phyloP scores from a whole-genome alignment of 2,888 invertebrate genomes.

The Papilio elwesi region DNA sequence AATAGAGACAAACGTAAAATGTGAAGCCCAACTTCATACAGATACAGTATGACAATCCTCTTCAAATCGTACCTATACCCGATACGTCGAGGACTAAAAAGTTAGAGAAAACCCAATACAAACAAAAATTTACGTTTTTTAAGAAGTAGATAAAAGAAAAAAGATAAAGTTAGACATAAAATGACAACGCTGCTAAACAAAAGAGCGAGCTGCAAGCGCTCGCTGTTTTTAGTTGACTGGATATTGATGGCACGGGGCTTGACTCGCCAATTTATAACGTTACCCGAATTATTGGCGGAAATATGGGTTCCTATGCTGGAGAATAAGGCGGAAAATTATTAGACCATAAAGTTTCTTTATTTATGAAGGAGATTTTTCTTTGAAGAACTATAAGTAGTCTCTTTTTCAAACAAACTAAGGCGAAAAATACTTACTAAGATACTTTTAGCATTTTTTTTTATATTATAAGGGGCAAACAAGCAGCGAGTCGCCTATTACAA shows the following conservation, averaged over 20 bases:
- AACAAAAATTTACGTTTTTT: not conserved
- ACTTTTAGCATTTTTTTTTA: no score
- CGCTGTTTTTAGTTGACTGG: slow-evolving; percentile 60
- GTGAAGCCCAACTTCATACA: not conserved
- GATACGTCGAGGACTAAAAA: not conserved
- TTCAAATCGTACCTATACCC: not conserved
- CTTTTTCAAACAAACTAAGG: slow-evolving; percentile 6
- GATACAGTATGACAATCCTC: not conserved
- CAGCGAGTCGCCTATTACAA: no score
- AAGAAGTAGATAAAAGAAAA: slow-evolving; percentile 6
- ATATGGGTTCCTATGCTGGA: slow-evolving; percentile 58
- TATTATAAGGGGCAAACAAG: no score
- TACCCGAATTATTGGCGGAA: slow-evolving; percentile 82
- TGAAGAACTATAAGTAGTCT: not conserved
- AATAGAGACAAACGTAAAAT: not conserved
- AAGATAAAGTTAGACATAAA: slow-evolving; percentile 33
- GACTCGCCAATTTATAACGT: slow-evolving; percentile 79
- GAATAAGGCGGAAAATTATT: slow-evolving; percentile 32
- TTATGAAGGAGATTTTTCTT: slow-evolving; percentile 15
- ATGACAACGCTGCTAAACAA: slow-evolving; percentile 34
- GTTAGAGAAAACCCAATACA: not conserved
- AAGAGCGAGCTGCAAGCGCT: slow-evolving; percentile 48
- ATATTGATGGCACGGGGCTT: slow-evolving; percentile 76
- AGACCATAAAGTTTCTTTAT: slow-evolving; percentile 20
- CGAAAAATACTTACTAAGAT: no score